Evolutionary conservation across 1,140 invertebrate genomes (phyloP).

Genomic region (Platorchestia sp.): DNA sequence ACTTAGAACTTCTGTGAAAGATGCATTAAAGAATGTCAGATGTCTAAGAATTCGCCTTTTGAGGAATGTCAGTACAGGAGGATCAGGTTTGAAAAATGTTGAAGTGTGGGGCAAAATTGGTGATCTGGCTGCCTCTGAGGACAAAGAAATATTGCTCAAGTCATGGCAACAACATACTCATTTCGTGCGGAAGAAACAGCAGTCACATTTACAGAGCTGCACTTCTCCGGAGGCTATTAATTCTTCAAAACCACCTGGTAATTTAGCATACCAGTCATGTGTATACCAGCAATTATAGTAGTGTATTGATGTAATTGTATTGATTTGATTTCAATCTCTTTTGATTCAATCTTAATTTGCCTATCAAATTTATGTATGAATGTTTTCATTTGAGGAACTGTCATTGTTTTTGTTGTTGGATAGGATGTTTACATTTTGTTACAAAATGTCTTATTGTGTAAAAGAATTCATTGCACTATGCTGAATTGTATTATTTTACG

Average conservation of each 20-base stretch:
- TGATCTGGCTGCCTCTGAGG: background rate
- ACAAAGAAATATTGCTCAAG: background rate
- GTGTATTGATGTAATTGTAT: background rate
- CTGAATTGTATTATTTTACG: no score
- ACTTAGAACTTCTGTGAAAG: background rate
- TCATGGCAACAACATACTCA: background rate
- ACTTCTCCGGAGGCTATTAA: background rate
- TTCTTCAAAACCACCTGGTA: background rate
- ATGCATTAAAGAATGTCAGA: background rate
- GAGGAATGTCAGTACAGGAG: conserved; percentile 12
- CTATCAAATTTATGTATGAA: no score
- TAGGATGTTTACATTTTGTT: no score
- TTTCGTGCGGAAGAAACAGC: background rate
- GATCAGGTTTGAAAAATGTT: conserved; percentile 35
- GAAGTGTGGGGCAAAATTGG: conserved; percentile 15
- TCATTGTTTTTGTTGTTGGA: no score
- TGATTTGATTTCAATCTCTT: no score
- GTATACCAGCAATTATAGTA: background rate
- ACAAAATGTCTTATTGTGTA: no score
- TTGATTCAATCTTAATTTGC: no score
- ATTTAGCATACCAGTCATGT: background rate
- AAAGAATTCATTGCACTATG: no score
- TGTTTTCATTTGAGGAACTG: no score
- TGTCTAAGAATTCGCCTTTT: conserved; percentile 16
- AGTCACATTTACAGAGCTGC: background rate